Conservation (phyloP, 2,113 vertebrate genomes). For the Coptodon bakossiorum region DNA sequence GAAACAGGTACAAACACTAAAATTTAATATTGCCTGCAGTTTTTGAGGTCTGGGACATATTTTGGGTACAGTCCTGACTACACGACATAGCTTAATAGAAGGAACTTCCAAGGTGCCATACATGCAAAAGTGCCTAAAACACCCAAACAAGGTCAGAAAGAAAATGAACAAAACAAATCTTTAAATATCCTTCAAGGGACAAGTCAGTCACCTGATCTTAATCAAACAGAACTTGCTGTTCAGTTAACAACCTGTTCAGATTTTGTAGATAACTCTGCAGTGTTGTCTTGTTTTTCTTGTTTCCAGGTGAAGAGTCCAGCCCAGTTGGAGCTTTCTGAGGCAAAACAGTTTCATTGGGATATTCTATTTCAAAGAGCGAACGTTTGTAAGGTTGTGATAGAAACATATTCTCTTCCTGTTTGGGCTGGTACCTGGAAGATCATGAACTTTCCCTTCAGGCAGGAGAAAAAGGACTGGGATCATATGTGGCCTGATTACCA, state of each 20-base stretch:
- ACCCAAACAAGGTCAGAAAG: neutral
- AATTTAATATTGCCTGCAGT: neutral
- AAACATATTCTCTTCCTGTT: slow-evolving; percentile 12
- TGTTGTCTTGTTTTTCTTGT: neutral
- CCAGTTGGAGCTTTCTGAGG: neutral
- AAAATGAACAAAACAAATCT: neutral
- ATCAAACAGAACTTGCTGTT: neutral
- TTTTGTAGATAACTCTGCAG: neutral
- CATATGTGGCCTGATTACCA: slow-evolving; percentile 21
- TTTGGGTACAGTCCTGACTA: neutral
- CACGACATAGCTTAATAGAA: neutral
- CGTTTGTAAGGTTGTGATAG: neutral
- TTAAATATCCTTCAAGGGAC: neutral
- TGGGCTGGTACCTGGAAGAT: slow-evolving; percentile 66
- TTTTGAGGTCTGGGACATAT: neutral
- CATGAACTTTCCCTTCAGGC: slow-evolving; percentile 60
- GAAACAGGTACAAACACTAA: slow-evolving; percentile 41
- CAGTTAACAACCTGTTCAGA: neutral
- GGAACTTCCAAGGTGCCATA: neutral
- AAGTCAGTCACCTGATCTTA: neutral
- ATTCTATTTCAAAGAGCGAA: neutral
- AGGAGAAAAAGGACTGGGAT: slow-evolving; percentile 55
- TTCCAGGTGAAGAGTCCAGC: slow-evolving; percentile 30
- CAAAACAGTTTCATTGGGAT: slow-evolving; percentile 15
- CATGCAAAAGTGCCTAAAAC: neutral